Evolutionary conservation across 1,140 invertebrate species (phyloP).

Genomic region (Plutomurus gul): DNA sequence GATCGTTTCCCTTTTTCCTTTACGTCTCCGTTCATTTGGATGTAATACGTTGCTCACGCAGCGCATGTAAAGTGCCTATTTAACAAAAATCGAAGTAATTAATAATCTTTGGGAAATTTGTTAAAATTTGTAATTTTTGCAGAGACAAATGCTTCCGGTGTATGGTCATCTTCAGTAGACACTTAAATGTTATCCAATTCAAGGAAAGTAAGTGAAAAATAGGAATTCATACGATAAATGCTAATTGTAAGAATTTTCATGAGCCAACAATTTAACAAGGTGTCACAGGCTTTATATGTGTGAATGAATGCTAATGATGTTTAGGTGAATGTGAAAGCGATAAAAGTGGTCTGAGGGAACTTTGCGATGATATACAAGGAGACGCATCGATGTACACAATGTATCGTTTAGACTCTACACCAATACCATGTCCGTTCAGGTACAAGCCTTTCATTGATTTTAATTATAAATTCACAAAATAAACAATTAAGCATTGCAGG

Average conservation of each 20-base stretch:
- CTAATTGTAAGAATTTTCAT: background rate
- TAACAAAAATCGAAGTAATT: background rate
- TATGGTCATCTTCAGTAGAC: background rate
- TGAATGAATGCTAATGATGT: too few species aligned
- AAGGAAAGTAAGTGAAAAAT: constrained; percentile 4
- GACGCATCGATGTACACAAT: too few species aligned
- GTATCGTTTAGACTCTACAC: too few species aligned
- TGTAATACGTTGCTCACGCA: background rate
- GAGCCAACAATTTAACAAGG: too few species aligned
- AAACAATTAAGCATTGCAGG: too few species aligned
- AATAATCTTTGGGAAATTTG: background rate
- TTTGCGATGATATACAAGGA: too few species aligned
- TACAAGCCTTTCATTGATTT: too few species aligned
- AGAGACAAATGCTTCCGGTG: background rate
- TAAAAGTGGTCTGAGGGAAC: too few species aligned
- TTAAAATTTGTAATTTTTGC: background rate
- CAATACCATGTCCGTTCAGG: too few species aligned
- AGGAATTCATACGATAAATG: background rate
- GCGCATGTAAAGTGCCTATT: background rate
- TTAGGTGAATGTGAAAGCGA: too few species aligned
- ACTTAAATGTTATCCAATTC: background rate
- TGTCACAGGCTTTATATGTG: too few species aligned
- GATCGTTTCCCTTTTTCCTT: background rate
- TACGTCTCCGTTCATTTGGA: background rate
- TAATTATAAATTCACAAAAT: too few species aligned